These are phyloP conservation scores for Lethocerus indicus DNA, from an alignment of 1,140 invertebrate species.

Conservation along the genomic window DNA sequence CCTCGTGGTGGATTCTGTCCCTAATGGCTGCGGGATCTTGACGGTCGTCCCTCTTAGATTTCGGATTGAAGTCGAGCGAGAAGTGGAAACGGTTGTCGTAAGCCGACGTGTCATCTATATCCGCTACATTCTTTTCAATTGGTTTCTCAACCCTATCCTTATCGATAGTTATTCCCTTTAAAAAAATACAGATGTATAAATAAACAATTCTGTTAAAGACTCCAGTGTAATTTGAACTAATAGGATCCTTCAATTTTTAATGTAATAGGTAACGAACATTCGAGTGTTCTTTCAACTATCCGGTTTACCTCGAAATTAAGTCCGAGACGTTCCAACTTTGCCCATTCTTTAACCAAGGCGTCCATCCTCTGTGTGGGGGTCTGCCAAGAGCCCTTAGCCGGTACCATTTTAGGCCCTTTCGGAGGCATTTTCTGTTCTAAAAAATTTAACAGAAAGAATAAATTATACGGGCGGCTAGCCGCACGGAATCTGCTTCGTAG, in stretches of 20 bases:
- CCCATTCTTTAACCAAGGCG: background rate
- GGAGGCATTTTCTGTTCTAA: background rate
- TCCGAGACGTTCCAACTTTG: background rate
- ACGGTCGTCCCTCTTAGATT: conserved; percentile 1
- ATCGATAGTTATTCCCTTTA: background rate
- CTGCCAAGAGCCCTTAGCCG: conserved; percentile 1
- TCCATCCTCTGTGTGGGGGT: background rate
- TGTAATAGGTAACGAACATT: background rate
- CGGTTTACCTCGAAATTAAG: background rate
- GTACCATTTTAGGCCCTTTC: background rate
- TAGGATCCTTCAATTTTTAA: background rate
- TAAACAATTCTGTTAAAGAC: no score
- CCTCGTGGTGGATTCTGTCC: background rate
- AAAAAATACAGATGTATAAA: no score
- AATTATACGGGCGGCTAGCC: background rate
- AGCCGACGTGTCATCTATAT: no score
- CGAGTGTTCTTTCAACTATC: background rate
- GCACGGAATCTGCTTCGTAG: background rate
- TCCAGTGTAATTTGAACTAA: no score
- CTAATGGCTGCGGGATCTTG: background rate
- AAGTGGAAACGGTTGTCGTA: conserved; percentile 1
- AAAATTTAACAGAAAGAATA: background rate
- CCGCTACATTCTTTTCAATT: no score
- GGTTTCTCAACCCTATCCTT: background rate
- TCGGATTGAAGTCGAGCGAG: conserved; percentile 1